Conservation (phyloP, 2,888 invertebrate genomes). For the Baronia brevicornis region DNA sequence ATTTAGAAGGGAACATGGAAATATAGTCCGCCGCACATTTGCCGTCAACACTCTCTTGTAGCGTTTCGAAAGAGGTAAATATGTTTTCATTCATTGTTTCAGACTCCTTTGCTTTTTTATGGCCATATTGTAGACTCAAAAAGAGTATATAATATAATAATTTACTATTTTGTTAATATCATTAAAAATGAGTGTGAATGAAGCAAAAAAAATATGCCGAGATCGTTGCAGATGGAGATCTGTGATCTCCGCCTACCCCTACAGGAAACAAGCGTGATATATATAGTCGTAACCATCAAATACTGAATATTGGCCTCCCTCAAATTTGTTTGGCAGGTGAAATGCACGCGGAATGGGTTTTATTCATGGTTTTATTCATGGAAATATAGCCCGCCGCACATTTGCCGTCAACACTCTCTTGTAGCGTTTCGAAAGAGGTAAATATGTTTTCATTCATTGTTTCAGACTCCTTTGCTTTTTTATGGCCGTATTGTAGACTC, state of each 20-base stretch:
- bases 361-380: too few relatives aligned
- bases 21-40: constrained; percentile 2
- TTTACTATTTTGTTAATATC: too few relatives aligned
- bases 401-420: constrained; percentile 9
- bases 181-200: too few relatives aligned
- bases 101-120: constrained; percentile 17
- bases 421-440: constrained; percentile 2
- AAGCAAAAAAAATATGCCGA: too few relatives aligned
- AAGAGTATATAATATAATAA: too few relatives aligned
- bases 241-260: too few relatives aligned
- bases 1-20: constrained; percentile 1
- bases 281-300: constrained; percentile 13
- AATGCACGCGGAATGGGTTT: too few relatives aligned
- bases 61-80: constrained; percentile 4
- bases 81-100: constrained; percentile 1
- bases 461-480: constrained; percentile 4
- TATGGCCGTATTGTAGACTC: too few relatives aligned
- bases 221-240: too few relatives aligned
- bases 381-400: constrained; percentile 1
- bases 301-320: constrained; percentile 17
- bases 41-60: constrained; percentile 8
- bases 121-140: too few relatives aligned
- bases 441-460: constrained; percentile 3
- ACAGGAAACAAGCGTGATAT: too few relatives aligned
- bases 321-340: too few relatives aligned